phyloP scores from a whole-genome alignment of 2,888 invertebrate species.

The Campoletis raptor region DNA sequence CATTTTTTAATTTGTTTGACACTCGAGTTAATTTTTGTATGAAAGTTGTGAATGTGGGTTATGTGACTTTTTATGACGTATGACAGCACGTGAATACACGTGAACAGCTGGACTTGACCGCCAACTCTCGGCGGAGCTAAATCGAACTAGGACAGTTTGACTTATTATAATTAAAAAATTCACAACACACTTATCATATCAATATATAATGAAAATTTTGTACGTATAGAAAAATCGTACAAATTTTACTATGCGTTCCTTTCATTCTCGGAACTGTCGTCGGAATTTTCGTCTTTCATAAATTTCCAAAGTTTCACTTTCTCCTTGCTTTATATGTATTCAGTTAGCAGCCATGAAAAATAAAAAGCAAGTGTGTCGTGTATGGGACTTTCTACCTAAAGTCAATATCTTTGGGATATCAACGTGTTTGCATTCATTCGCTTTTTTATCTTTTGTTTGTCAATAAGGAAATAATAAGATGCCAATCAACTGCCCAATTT shows the following conservation, averaged over 20 bases:
- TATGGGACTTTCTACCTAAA: too few species aligned
- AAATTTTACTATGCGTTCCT: background rate
- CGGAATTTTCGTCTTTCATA: background rate
- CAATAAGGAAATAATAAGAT: background rate
- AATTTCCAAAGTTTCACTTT: background rate
- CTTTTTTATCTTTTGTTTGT: too few species aligned
- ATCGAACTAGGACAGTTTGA: background rate
- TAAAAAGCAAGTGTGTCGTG: too few species aligned
- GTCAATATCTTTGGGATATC: too few species aligned
- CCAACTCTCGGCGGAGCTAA: background rate
- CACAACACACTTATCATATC: too few species aligned
- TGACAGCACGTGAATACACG: constrained; percentile 9
- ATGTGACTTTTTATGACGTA: background rate
- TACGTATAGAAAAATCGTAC: background rate
- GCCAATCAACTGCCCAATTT: background rate
- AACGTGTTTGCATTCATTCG: too few species aligned
- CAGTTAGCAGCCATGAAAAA: too few species aligned
- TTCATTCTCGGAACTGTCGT: background rate
- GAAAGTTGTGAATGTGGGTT: background rate
- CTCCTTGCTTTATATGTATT: background rate
- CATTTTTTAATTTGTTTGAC: background rate
- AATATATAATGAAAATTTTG: background rate
- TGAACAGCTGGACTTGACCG: background rate
- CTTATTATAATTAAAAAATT: too few species aligned
- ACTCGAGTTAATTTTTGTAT: background rate